phyloP scores from a whole-genome alignment of 2,113 vertebrate genomes.

The Hippocampus barbouri region DNA sequence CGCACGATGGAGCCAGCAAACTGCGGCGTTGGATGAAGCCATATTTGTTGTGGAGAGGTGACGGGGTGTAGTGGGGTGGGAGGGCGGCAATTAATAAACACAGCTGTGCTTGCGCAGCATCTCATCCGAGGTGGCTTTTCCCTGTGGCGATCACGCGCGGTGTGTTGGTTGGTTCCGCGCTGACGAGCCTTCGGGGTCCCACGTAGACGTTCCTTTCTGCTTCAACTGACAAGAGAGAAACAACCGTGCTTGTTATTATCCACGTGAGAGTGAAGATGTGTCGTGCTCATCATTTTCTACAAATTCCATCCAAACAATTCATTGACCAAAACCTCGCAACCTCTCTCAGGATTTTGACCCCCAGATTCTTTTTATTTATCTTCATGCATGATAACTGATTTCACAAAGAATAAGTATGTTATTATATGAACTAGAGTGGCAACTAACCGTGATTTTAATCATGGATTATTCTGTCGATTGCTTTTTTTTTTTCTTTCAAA shows the following conservation, averaged over 20 bases:
- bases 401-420: no score
- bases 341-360: no score
- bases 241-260: slow-evolving; percentile 22
- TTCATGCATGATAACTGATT: no score
- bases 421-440: no score
- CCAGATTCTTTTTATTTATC: no score
- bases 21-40: not conserved
- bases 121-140: not conserved
- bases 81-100: not conserved
- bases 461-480: no score
- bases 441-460: no score
- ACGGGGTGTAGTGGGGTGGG: no score
- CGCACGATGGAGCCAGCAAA: slow-evolving; percentile 22
- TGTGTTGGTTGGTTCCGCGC: not conserved
- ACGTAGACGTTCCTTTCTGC: slow-evolving; percentile 6
- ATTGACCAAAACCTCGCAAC: no score
- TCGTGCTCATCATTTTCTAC: no score
- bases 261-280: not conserved
- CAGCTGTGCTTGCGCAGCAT: not conserved
- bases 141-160: not conserved
- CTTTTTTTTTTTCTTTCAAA: no score
- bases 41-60: not conserved
- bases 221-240: slow-evolving; percentile 23
- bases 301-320: no score
- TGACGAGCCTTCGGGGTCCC: slow-evolving; percentile 31